Base-by-base conservation (phyloP, 2,888 invertebrate species). In the Tineola bisselliella region DNA sequence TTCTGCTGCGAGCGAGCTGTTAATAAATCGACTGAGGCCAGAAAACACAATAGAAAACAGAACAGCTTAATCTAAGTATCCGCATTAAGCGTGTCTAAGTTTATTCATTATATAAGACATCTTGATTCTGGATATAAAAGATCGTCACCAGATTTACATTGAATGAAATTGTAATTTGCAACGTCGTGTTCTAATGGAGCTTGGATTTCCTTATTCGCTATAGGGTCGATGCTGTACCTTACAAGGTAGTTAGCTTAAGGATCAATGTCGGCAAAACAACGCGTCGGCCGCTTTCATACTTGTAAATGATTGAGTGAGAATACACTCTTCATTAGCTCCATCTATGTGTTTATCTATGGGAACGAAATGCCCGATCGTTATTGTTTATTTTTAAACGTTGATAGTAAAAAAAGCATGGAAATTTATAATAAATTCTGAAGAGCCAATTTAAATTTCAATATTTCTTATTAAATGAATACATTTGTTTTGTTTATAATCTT, bases 131-230 rank as follows among this genome's bases (percentile, higher is more conserved):
- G 69, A 72, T 70, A 66, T 68, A 66, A 66, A 70, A 67, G 63
- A 71, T 68, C 66, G 70, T 73, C 67, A 67, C 67, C 67, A 66
- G 73, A 83, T 84, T 84, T 80, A 80, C 82, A 83, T 84, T 82
- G 79, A 84, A 84, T 84, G 81, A 81, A 82, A 79, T 77, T 79
- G 80, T 81, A 79, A 83, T 83, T 83, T 81, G 81, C 77, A 77
- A 69, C 70, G 70, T 75, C 70, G 70, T 66, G 70, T 67, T 74
- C 69, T 74, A 76, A 76, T 75, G 69, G 71, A 70, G 68, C 67
- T 65, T 69, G 70, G 69, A 70, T 73, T 78, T 72, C 77, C 76
- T 77, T 78, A 74, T 73, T 71, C 69, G 73, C 65, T 70, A 70
- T 54, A 10, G 54, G 48, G 54, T 59, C 44, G 72, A 70, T 68